Conservation (phyloP, 2,797 vertebrate genomes). For the Babyrousa celebensis region DNA sequence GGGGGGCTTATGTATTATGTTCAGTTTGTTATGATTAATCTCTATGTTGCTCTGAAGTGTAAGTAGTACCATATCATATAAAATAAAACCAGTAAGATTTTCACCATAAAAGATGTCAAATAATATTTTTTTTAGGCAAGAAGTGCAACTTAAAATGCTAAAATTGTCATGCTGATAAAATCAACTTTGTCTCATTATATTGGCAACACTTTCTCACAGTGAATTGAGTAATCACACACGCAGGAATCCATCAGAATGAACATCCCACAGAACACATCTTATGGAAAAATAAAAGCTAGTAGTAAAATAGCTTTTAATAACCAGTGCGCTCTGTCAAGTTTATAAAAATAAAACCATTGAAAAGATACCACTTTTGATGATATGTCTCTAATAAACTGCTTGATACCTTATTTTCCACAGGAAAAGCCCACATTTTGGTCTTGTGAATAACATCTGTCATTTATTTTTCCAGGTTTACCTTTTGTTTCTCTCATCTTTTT, state of each 20-base stretch:
- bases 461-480: conserved; percentile 56
- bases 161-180: background rate
- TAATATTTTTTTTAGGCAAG: conserved; percentile 41
- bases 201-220: background rate
- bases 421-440: background rate
- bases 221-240: background rate
- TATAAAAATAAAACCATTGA: background rate
- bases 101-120: conserved; percentile 33
- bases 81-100: conserved; percentile 57
- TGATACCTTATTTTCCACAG: conserved; percentile 24
- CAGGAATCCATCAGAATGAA: background rate
- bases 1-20: background rate
- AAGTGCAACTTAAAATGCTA: conserved; percentile 21
- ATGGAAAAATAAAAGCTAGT: background rate
- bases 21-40: conserved; percentile 27
- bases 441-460: conserved; percentile 47
- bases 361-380: conserved; percentile 1
- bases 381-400: background rate
- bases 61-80: background rate
- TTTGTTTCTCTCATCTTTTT: conserved; percentile 12
- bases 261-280: background rate
- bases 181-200: background rate
- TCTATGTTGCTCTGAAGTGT: background rate
- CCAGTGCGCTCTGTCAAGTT: background rate
- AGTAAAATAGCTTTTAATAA: conserved; percentile 34